A percentile compares a stretch with the other conserved stretches of the same genome.
Evolutionary conservation across 1,140 invertebrate genomes (phyloP).

Genomic region (Apis cerana): DNA sequence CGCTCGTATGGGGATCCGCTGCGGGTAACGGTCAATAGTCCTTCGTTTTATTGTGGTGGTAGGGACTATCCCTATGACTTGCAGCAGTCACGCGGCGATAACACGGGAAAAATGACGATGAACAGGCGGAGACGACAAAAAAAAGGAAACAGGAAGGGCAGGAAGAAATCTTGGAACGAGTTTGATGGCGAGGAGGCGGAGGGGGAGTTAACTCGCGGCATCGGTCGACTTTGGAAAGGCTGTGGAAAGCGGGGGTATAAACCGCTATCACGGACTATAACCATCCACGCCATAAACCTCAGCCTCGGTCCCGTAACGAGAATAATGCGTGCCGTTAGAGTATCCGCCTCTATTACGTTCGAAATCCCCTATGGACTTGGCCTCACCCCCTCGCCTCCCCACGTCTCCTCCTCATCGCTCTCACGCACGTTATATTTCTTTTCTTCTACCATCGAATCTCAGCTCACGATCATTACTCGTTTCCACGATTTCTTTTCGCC

Average conservation of each 20-base stretch:
- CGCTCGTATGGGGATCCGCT: conserved; percentile 1
- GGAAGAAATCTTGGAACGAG: neutral
- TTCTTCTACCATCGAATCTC: neutral
- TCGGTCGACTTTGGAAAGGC: conserved; percentile 52
- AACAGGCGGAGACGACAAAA: neutral
- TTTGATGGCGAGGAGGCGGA: neutral
- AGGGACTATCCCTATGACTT: conserved; percentile 26
- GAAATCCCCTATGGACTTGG: conserved; percentile 70
- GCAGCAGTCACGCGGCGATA: conserved; percentile 24
- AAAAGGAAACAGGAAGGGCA: neutral
- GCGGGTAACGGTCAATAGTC: conserved; percentile 31
- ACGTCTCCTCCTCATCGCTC: conserved; percentile 31
- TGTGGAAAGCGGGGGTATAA: conserved; percentile 64
- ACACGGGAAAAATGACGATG: conserved; percentile 50
- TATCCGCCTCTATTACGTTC: conserved; percentile 76
- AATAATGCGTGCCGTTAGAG: conserved; percentile 73
- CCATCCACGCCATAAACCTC: conserved; percentile 70
- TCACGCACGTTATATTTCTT: conserved; percentile 49
- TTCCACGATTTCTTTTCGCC: conserved; percentile 25
- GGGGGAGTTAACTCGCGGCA: conserved; percentile 50
- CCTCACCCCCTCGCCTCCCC: conserved; percentile 37
- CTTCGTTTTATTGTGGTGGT: conserved; percentile 40
- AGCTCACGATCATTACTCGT: conserved; percentile 20
- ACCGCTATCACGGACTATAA: conserved; percentile 72
- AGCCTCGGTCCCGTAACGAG: conserved; percentile 67